A percentile compares a stretch with the other conserved stretches of the same genome.
These are phyloP conservation scores for Diglossa cyanea DNA, from an alignment of 2,797 vertebrate species.

Conservation along the genomic window DNA sequence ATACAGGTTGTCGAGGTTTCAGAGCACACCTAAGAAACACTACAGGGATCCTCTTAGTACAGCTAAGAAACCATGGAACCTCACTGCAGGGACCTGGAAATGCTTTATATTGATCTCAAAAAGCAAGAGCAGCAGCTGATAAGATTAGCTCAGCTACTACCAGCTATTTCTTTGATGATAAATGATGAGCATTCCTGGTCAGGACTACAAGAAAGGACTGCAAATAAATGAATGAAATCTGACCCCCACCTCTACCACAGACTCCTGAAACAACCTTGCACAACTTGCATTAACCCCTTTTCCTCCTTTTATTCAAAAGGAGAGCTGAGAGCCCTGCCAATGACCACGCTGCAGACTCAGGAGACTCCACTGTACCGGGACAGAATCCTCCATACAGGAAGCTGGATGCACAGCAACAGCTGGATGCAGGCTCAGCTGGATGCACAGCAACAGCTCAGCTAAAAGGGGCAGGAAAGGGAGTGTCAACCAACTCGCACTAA, in stretches of 20 bases:
- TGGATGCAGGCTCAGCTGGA: background rate
- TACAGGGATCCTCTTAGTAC: background rate
- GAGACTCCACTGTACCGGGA: fast-evolving
- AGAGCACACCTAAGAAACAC: background rate
- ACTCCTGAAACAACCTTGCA: background rate
- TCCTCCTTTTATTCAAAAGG: background rate
- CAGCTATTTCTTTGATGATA: background rate
- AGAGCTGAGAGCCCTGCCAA: background rate
- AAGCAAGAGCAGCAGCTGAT: background rate
- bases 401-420: fast-evolving
- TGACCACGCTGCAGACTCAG: fast-evolving
- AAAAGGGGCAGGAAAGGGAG: background rate
- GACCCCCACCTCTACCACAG: background rate
- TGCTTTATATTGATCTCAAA: background rate
- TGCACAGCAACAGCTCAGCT: background rate
- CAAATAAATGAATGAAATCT: background rate
- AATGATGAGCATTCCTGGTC: background rate
- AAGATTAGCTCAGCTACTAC: background rate
- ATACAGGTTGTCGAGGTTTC: background rate
- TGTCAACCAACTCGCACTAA: background rate
- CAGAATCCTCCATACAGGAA: background rate
- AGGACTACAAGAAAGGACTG: background rate
- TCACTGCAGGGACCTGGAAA: background rate
- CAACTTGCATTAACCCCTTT: background rate
- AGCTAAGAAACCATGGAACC: background rate